phyloP scores from a whole-genome alignment of 2,113 vertebrate genomes.

The Pao palembangensis region DNA sequence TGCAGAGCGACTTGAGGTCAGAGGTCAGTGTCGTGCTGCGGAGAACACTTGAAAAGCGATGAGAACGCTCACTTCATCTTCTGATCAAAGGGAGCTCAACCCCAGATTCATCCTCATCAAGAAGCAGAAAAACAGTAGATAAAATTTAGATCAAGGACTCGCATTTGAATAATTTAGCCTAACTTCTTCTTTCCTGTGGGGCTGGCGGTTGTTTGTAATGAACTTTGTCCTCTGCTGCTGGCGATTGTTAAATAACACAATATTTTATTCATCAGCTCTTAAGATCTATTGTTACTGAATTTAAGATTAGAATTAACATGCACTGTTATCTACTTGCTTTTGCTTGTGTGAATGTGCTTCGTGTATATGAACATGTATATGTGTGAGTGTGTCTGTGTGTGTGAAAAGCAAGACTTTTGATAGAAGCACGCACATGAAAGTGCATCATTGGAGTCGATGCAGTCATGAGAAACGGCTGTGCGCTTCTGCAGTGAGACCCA shows the following conservation, averaged over 20 bases:
- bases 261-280: slow-evolving; percentile 42
- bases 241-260: slow-evolving; percentile 28
- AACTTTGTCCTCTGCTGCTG: slow-evolving; percentile 36
- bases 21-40: slow-evolving; percentile 22
- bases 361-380: neutral
- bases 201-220: slow-evolving; percentile 14
- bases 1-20: slow-evolving; percentile 22
- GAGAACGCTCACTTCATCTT: slow-evolving; percentile 32
- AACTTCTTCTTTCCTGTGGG: slow-evolving; percentile 12
- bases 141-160: slow-evolving; percentile 57
- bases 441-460: slow-evolving; percentile 50
- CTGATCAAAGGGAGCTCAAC: slow-evolving; percentile 59
- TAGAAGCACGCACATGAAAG: slow-evolving; percentile 38
- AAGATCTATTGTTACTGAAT: slow-evolving; percentile 42
- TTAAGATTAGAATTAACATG: slow-evolving; percentile 25
- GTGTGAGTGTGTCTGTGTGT: neutral
- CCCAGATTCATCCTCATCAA: slow-evolving; percentile 61
- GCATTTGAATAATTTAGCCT: slow-evolving; percentile 57
- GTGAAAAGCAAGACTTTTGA: neutral
- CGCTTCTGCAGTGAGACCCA: slow-evolving; percentile 16
- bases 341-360: neutral
- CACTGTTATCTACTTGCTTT: neutral
- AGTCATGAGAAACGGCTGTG: slow-evolving; percentile 25
- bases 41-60: slow-evolving; percentile 44
- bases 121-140: slow-evolving; percentile 45